Conservation (phyloP, 2,797 vertebrate species). For the Notamacropus eugenii region DNA sequence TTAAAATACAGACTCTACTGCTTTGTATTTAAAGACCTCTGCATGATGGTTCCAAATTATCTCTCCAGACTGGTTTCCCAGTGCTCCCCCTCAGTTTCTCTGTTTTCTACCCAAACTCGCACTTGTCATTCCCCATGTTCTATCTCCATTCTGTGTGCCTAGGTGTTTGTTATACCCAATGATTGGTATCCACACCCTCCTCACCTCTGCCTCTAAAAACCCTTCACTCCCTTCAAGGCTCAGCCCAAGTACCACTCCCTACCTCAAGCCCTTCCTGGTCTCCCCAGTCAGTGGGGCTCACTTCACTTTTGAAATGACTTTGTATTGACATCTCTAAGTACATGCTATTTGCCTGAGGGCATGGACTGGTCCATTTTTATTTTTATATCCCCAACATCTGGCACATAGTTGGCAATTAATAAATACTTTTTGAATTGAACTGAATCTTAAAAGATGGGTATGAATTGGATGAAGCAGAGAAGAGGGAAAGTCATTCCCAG, state of each 20-base stretch:
- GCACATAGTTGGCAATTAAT: not conserved
- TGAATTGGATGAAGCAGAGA: not conserved
- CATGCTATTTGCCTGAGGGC: not conserved
- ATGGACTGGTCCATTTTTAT: not conserved
- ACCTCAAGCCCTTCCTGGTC: not conserved
- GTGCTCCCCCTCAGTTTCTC: not conserved
- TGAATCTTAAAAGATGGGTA: not conserved
- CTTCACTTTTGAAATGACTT: not conserved
- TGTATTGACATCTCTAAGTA: not conserved
- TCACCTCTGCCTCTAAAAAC: not conserved
- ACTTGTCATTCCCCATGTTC: not conserved
- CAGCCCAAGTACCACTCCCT: not conserved
- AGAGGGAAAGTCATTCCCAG: not conserved
- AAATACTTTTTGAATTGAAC: not conserved
- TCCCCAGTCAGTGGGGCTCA: not conserved
- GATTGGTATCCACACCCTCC: not conserved
- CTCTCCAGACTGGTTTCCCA: not conserved
- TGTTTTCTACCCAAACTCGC: not conserved
- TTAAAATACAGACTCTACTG: not conserved
- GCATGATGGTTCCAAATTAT: not conserved
- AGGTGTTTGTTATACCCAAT: not conserved
- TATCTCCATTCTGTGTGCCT: not conserved
- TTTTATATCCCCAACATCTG: not conserved
- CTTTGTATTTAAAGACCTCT: not conserved
- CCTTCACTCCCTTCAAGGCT: not conserved